Base-by-base conservation (phyloP, 2,113 vertebrate species). In the Ptyas mucosa region DNA sequence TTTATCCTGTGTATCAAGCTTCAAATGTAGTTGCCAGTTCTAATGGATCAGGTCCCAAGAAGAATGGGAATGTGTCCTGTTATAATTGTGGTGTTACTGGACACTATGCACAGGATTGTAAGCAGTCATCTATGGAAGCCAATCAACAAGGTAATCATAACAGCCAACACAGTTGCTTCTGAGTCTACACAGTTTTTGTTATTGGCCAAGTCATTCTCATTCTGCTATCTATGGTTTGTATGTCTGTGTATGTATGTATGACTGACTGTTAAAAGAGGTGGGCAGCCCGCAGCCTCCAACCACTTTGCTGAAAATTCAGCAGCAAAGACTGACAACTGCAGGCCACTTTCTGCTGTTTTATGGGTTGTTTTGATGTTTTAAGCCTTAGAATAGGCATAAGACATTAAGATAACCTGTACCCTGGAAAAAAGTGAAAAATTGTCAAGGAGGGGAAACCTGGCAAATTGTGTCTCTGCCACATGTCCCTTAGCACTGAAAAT, bases 101-200 rank as follows among this genome's bases (percentile, higher is more conserved):
- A 49, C 99, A 99, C 97, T 99, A 98, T 91, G 98, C 99, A 93
- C 98, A 99, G 95, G 99, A 99, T 97, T 99, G 99, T 98, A 99
- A 98, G 97, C 99, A 99, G 97, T 98, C 98, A 87, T 97, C 98
- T 97, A 98, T 99, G 96, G 99, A 99, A 97, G 98, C 98, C 97
- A 97, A 96, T 91, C 98, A 98, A 95, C 98, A 98, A 99, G 99
- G 99, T 99, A 98, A 98, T 97, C 97, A 93, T 90, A 97, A 95
- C 97, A 95, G 97, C 97, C 98, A 97, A 95, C 97, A 97, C 97
- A 97, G 97, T 97, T 98, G 98, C 94, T 98, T 98, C 95, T 97
- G 97, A 98, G 87, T 96, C 95, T 94, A 94, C 81, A 95, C 92
- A 10, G 93, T 95, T 95, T 94, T 96, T 97, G 94, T 96, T 95